These are phyloP conservation scores for Otus sunia DNA, from an alignment of 2,113 vertebrate genomes.

Conservation along the genomic window DNA sequence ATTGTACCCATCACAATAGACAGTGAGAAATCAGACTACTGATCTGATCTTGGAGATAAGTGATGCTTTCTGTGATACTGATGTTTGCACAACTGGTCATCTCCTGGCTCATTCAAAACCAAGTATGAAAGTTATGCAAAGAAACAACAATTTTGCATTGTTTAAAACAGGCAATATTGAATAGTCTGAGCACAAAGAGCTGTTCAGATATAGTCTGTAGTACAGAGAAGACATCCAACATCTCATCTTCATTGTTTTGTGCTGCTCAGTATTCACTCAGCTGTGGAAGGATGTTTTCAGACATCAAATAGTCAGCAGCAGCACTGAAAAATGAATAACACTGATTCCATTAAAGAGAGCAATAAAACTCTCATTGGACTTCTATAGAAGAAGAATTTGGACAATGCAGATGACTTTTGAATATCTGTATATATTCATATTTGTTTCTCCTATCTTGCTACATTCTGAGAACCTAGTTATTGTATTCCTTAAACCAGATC, in stretches of 20 bases:
- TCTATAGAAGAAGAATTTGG: not conserved
- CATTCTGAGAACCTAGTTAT: not conserved
- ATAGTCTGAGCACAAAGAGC: not conserved
- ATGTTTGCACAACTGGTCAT: not conserved
- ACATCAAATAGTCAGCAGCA: not conserved
- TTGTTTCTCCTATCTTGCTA: not conserved
- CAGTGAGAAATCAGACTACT: not conserved
- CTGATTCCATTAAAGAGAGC: not conserved
- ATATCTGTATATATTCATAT: not conserved
- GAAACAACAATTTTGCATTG: not conserved
- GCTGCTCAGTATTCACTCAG: not conserved
- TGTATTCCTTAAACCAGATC: not conserved
- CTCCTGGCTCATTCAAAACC: not conserved
- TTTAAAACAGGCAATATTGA: not conserved
- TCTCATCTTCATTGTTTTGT: not conserved
- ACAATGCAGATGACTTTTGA: not conserved
- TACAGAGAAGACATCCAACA: not conserved
- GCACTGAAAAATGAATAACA: not conserved
- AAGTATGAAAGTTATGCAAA: not conserved
- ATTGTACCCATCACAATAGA: not conserved
- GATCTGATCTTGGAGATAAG: not conserved
- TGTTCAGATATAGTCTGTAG: not conserved
- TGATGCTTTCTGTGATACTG: not conserved
- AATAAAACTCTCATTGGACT: not conserved
- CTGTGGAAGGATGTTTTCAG: not conserved